Evolutionary conservation across 2,888 invertebrate species (phyloP).

Genomic region (Pogonocherus hispidulus): DNA sequence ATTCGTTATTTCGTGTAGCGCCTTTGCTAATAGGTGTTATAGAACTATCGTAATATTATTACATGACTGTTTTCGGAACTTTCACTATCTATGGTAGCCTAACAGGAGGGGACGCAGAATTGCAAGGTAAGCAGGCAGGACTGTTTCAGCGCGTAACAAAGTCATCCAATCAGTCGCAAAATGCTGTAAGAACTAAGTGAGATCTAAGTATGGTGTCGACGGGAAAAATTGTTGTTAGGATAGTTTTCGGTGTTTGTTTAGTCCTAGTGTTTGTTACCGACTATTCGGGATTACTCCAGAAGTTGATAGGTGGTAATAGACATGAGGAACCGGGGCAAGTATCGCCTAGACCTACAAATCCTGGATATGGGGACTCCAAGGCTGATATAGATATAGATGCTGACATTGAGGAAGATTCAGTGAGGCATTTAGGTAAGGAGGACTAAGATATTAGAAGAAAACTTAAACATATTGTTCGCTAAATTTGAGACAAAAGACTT

Average conservation of each 20-base stretch:
- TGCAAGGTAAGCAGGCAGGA: constrained; percentile 59
- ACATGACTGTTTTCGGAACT: constrained; percentile 43
- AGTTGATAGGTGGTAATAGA: constrained; percentile 68
- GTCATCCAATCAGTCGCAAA: constrained; percentile 49
- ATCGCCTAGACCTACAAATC: constrained; percentile 63
- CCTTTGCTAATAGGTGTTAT: constrained; percentile 31
- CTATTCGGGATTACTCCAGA: constrained; percentile 70
- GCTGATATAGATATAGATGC: constrained; percentile 69
- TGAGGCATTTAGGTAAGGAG: constrained; percentile 65
- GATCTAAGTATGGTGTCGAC: constrained; percentile 59
- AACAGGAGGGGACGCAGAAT: constrained; percentile 51
- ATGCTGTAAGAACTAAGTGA: constrained; percentile 37
- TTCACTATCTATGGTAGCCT: constrained; percentile 50
- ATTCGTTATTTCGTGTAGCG: not conserved
- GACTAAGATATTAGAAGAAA: not conserved
- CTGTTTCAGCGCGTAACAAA: constrained; percentile 42
- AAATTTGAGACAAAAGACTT: not conserved
- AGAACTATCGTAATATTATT: constrained; percentile 29
- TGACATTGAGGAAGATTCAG: constrained; percentile 68
- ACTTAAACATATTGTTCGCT: not conserved
- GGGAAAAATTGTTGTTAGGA: constrained; percentile 67
- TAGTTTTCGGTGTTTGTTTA: constrained; percentile 72
- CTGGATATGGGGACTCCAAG: constrained; percentile 67
- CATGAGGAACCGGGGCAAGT: constrained; percentile 61
- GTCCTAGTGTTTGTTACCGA: constrained; percentile 72